These are phyloP conservation scores for Tragelaphus strepsiceros DNA, from an alignment of 2,113 vertebrate species.

Conservation along the genomic window DNA sequence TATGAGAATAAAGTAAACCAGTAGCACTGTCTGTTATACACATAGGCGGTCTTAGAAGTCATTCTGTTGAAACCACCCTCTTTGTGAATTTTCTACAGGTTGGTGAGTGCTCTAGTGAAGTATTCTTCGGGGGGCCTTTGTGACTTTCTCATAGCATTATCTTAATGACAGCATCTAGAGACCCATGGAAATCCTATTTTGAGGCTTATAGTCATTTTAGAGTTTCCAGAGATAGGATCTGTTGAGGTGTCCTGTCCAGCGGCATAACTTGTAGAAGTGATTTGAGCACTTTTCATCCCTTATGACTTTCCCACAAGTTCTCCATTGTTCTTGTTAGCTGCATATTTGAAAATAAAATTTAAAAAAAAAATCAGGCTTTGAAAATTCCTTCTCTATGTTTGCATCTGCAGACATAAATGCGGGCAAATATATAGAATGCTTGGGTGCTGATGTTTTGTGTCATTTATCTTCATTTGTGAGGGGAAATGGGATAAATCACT, in stretches of 20 bases:
- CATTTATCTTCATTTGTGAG: conserved; percentile 57
- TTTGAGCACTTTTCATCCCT: not conserved
- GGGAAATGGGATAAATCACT: conserved; percentile 27
- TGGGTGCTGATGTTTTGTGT: not conserved
- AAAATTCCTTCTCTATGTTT: not conserved
- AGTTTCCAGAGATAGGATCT: not conserved
- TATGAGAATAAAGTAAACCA: not conserved
- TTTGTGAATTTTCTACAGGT: not conserved
- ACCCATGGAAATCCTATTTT: not conserved
- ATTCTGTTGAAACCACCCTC: not conserved
- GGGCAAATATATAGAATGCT: not conserved
- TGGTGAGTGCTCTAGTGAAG: not conserved
- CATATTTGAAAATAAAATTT: conserved; percentile 16
- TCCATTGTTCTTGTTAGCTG: not conserved
- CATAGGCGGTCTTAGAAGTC: not conserved
- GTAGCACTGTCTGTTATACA: not conserved
- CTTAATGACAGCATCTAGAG: not conserved
- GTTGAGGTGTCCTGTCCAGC: not conserved
- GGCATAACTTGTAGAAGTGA: not conserved
- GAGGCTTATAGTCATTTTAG: not conserved
- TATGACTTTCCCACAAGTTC: not conserved
- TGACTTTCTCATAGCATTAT: not conserved
- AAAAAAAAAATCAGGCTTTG: not conserved
- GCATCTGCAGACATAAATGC: not conserved
- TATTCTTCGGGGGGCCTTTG: not conserved